A percentile compares a stretch with the other conserved stretches of the same genome.
phyloP scores from a whole-genome alignment of 2,797 vertebrate genomes.

The Tangara arthus region DNA sequence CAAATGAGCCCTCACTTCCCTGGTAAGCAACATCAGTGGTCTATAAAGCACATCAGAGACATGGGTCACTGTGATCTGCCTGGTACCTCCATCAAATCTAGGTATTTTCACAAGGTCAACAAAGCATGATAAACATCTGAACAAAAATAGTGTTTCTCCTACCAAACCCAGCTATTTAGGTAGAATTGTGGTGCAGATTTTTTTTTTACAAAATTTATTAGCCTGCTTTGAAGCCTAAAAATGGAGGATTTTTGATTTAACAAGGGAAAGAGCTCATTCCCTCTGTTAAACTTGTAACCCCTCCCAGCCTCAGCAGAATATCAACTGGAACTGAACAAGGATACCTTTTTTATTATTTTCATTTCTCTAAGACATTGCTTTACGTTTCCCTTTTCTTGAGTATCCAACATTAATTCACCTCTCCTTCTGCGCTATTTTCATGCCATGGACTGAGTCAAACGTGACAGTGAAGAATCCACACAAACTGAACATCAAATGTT shows the following conservation, averaged over 20 bases:
- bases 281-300: neutral
- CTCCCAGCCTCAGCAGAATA: neutral
- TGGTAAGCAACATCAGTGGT: neutral
- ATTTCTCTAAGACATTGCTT: neutral
- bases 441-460: neutral
- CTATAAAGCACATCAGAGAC: neutral
- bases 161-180: neutral
- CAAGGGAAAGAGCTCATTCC: neutral
- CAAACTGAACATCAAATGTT: neutral
- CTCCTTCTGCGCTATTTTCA: neutral
- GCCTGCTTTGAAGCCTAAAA: neutral
- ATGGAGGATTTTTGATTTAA: neutral
- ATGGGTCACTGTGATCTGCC: neutral
- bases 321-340: neutral
- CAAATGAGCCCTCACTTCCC: neutral
- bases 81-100: neutral
- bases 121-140: neutral
- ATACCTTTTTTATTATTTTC: neutral
- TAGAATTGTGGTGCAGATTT: fast-evolving
- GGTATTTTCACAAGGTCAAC: neutral
- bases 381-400: neutral
- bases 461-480: neutral
- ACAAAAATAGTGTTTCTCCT: neutral
- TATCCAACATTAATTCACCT: neutral
- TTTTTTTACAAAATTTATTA: neutral